These are phyloP conservation scores for Volucella inanis DNA, from an alignment of 2,888 invertebrate genomes.

Conservation along the genomic window DNA sequence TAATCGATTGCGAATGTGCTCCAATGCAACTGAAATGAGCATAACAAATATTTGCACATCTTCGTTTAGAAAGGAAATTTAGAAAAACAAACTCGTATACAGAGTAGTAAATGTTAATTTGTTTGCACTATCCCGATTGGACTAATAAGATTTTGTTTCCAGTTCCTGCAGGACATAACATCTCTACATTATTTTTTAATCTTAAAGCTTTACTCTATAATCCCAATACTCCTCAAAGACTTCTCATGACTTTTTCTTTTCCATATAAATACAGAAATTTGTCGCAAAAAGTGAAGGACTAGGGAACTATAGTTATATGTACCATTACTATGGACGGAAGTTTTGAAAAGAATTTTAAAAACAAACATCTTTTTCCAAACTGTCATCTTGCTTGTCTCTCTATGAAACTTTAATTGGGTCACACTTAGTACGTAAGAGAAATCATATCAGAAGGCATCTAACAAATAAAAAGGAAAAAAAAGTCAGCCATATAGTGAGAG, in stretches of 20 bases:
- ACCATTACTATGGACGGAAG: background rate
- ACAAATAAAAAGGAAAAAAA: background rate
- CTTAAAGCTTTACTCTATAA: background rate
- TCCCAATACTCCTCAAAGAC: background rate
- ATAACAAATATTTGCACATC: conserved; percentile 29
- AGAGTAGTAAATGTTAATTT: conserved; percentile 50
- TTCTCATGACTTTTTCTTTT: background rate
- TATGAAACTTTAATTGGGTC: conserved; percentile 57
- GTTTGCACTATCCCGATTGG: conserved; percentile 55
- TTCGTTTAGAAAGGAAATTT: background rate
- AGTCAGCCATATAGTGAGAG: conserved; percentile 7
- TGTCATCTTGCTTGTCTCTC: conserved; percentile 18
- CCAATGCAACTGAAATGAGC: conserved; percentile 15
- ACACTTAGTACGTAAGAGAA: conserved; percentile 15
- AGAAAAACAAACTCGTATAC: conserved; percentile 12
- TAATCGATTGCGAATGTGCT: background rate
- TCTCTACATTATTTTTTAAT: conserved; percentile 20
- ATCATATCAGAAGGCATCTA: conserved; percentile 1
- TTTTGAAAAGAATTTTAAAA: conserved; percentile 23
- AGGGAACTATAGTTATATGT: background rate
- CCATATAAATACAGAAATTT: conserved; percentile 1
- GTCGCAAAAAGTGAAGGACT: background rate
- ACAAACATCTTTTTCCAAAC: background rate
- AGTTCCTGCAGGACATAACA: conserved; percentile 22
- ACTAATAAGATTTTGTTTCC: conserved; percentile 29